Evolutionary conservation across 2,113 vertebrate species (phyloP).

Genomic region (Atherinomorus stipes): DNA sequence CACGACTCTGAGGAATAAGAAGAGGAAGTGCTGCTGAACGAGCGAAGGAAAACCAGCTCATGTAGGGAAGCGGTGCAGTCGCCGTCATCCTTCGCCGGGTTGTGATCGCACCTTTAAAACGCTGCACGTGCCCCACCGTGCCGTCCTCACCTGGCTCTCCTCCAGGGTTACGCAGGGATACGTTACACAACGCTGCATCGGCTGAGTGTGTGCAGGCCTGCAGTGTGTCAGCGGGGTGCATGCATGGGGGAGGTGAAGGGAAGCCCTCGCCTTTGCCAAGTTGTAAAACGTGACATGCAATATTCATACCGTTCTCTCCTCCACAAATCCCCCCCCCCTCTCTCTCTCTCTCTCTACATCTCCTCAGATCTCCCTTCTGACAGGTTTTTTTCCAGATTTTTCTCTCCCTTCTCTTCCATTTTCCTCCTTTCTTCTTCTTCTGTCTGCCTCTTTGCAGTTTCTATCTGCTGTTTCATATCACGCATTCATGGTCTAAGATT

Average conservation of each 20-base stretch:
- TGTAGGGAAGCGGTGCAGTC: not conserved
- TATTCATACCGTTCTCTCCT: conserved; percentile 55
- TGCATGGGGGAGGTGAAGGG: conserved; percentile 32
- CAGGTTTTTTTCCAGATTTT: not conserved
- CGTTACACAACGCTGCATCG: conserved; percentile 32
- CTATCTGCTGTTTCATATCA: not conserved
- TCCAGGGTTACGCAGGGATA: conserved; percentile 58
- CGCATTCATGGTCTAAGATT: not conserved
- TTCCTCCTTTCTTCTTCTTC: not conserved
- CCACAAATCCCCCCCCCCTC: not conserved
- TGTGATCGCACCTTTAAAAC: not conserved
- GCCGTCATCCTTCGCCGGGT: not conserved
- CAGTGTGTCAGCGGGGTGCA: conserved; percentile 47
- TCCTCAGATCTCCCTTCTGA: conserved; percentile 1
- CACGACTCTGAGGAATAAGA: not conserved
- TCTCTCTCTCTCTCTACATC: not conserved
- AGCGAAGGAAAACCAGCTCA: not conserved
- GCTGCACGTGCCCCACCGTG: not conserved
- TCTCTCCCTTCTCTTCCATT: not conserved
- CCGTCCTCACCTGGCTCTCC: not conserved
- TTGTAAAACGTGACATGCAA: conserved; percentile 69
- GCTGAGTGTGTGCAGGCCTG: conserved; percentile 15
- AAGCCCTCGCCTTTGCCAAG: conserved; percentile 64
- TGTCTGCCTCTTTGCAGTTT: not conserved
- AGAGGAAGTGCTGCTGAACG: not conserved